phyloP scores from a whole-genome alignment of 2,113 vertebrate genomes.

The Heptranchias perlo region DNA sequence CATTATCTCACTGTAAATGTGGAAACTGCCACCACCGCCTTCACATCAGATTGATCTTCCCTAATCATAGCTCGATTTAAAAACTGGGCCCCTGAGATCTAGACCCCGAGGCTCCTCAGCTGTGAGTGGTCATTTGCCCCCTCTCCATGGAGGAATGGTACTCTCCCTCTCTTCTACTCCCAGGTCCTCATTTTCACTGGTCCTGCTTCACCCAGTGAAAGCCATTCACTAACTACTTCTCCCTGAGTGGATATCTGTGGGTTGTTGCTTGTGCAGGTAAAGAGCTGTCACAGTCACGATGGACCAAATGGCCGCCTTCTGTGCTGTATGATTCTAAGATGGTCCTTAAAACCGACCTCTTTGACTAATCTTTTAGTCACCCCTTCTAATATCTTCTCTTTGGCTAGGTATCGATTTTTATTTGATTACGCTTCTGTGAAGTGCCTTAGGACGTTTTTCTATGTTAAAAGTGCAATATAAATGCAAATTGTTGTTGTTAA shows the following conservation, averaged over 20 bases:
- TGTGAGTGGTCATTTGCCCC: neutral
- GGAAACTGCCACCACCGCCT: neutral
- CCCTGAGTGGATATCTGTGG: neutral
- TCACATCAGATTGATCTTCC: neutral
- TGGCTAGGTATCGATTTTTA: neutral
- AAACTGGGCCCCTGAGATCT: neutral
- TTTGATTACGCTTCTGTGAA: neutral
- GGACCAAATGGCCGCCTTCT: neutral
- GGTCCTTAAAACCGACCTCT: neutral
- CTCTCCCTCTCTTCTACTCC: neutral
- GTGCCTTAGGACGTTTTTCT: neutral
- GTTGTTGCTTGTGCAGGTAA: neutral
- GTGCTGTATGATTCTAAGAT: no score
- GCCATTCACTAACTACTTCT: neutral
- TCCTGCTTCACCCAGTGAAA: neutral
- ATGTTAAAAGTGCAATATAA: no score
- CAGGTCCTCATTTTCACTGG: neutral
- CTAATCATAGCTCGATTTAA: neutral
- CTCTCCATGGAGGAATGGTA: neutral
- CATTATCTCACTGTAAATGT: neutral
- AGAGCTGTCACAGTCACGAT: no score
- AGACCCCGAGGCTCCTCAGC: neutral
- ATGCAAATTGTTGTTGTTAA: neutral
- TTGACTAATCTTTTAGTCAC: no score
- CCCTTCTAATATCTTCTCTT: neutral